Conservation (phyloP, 35 echinoderm and acorn worm species). For the Diadema setosum region DNA sequence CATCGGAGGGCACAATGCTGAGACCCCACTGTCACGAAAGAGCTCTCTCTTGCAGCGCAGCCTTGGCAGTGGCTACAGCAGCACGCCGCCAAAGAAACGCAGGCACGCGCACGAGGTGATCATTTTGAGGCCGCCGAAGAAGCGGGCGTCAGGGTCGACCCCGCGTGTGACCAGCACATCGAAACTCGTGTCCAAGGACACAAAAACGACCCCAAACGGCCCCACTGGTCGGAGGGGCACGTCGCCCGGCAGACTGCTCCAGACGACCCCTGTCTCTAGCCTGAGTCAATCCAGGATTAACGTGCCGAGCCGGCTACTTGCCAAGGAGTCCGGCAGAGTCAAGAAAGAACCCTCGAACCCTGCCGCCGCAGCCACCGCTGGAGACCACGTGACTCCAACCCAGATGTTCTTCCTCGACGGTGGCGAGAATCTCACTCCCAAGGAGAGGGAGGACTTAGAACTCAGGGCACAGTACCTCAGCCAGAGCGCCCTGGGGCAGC, state of each 20-base stretch:
- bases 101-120: constrained; percentile 47
- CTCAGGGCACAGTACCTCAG: not conserved
- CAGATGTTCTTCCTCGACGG: not conserved
- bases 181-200: too few relatives aligned
- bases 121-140: constrained; percentile 39
- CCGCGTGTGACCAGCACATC: constrained; percentile 1
- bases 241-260: not conserved
- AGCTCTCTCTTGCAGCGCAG: not conserved
- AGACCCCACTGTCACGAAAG: not conserved
- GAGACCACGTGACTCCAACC: not conserved
- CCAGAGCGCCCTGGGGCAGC: not conserved
- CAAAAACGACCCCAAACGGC: constrained; percentile 3
- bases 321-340: not conserved
- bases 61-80: not conserved
- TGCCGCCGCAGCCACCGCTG: not conserved
- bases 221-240: not conserved
- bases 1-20: too few relatives aligned
- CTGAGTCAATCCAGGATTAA: not conserved
- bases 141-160: not conserved
- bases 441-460: not conserved
- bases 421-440: not conserved
- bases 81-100: constrained; percentile 34
- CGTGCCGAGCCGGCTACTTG: not conserved
- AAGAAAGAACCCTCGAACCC: not conserved
- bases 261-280: not conserved